Conservation (phyloP, 2,113 vertebrate genomes). For the Pseudorasbora parva region DNA sequence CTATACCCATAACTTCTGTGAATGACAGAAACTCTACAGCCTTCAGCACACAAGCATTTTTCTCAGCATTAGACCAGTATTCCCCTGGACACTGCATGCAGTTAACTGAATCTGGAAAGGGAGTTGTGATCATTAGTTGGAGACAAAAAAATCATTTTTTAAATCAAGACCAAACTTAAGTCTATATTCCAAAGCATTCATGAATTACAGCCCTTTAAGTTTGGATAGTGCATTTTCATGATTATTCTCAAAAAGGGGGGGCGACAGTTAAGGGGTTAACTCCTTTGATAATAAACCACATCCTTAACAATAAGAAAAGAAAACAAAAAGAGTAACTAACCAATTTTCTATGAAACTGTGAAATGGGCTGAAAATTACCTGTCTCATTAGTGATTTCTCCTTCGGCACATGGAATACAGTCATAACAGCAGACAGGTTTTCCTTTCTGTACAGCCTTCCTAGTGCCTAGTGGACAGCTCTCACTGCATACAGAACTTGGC, state of each 20-base stretch:
- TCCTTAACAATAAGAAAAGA: constrained; percentile 52
- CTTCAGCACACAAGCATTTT: background rate
- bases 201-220: too few relatives aligned
- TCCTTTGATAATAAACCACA: constrained; percentile 41
- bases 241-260: too few relatives aligned
- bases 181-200: too few relatives aligned
- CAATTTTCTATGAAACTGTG: constrained; percentile 34
- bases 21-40: background rate
- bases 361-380: constrained; percentile 8
- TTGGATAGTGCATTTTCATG: too few relatives aligned
- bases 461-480: too few relatives aligned
- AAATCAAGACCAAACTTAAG: too few relatives aligned
- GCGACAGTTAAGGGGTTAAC: too few relatives aligned
- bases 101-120: constrained; percentile 53
- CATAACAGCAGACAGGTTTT: too few relatives aligned
- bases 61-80: constrained; percentile 2
- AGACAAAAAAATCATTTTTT: constrained; percentile 20
- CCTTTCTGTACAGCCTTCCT: too few relatives aligned
- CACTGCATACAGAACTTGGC: too few relatives aligned
- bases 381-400: too few relatives aligned
- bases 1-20: background rate
- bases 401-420: too few relatives aligned
- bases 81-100: constrained; percentile 57
- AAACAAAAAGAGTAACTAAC: constrained; percentile 56
- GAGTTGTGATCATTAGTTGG: constrained; percentile 46